phyloP scores from a whole-genome alignment of 2,797 vertebrate species.

The Ispidina lecontei region DNA sequence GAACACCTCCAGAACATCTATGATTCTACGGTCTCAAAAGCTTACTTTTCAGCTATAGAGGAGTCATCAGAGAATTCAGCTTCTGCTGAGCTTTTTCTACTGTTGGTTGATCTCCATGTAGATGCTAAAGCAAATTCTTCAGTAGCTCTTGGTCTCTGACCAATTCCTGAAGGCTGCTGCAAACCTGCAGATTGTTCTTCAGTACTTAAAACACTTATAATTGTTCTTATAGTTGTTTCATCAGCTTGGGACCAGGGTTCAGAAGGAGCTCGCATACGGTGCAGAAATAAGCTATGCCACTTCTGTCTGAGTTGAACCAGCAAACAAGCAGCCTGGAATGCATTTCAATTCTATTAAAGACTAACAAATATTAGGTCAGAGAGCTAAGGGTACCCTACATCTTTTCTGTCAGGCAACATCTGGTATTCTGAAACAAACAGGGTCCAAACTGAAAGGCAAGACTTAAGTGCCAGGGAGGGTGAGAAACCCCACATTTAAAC shows the following conservation, averaged over 20 bases:
- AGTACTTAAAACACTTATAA: constrained; percentile 85
- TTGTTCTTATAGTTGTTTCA: constrained; percentile 83
- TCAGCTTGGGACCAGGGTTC: constrained; percentile 90
- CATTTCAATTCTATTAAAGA: constrained; percentile 12
- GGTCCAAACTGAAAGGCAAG: neutral
- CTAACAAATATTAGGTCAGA: neutral
- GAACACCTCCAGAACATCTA: neutral
- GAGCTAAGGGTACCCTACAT: rapidly evolving
- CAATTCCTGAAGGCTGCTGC: constrained; percentile 94
- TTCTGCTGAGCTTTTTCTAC: constrained; percentile 73
- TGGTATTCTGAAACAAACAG: neutral
- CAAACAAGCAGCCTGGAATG: constrained; percentile 85
- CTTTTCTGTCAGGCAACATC: neutral
- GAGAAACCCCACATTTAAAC: neutral
- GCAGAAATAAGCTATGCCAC: constrained; percentile 92
- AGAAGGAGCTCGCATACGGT: constrained; percentile 86
- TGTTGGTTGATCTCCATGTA: constrained; percentile 75
- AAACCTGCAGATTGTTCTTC: constrained; percentile 89
- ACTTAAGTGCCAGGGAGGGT: rapidly evolving
- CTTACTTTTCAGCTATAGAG: constrained; percentile 79
- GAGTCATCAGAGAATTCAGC: constrained; percentile 71
- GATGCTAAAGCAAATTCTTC: constrained; percentile 77
- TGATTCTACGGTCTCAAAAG: neutral
- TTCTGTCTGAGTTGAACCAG: constrained; percentile 90
- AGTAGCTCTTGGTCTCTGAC: constrained; percentile 87